A percentile compares a stretch with the other conserved stretches of the same genome.
Conservation (phyloP, 2,797 vertebrate genomes). For the Darevskia mixta region DNA sequence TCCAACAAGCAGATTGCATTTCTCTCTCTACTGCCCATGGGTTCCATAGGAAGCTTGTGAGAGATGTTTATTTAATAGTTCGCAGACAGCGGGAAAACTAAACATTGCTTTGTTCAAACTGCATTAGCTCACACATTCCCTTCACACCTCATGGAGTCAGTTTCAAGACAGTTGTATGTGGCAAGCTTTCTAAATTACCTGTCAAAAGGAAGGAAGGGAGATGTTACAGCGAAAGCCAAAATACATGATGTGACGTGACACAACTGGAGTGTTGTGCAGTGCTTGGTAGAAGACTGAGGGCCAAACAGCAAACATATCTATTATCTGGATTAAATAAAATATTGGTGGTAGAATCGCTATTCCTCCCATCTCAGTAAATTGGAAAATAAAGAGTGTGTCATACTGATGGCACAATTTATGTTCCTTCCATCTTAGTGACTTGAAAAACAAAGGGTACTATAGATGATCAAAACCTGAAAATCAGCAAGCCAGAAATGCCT, state of each 20-base stretch:
- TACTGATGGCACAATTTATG: neutral
- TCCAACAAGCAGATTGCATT: neutral
- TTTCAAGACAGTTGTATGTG: conserved; percentile 49
- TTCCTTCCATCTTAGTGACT: neutral
- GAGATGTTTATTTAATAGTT: conserved; percentile 37
- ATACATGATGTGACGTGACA: conserved; percentile 51
- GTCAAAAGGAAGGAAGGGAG: conserved; percentile 59
- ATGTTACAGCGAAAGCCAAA: conserved; percentile 47
- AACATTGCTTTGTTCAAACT: conserved; percentile 40
- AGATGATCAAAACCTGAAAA: conserved; percentile 9
- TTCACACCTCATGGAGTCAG: conserved; percentile 49
- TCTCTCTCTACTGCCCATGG: neutral
- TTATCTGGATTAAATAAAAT: conserved; percentile 51
- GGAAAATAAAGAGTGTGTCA: neutral
- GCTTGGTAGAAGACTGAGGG: conserved; percentile 53
- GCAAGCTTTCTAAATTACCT: conserved; percentile 69
- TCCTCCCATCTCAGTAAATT: conserved; percentile 31
- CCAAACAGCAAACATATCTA: conserved; percentile 30
- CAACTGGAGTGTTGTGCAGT: conserved; percentile 17
- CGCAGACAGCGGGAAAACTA: neutral
- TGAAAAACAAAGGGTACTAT: neutral
- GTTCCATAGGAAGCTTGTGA: conserved; percentile 19
- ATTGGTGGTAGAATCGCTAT: conserved; percentile 35
- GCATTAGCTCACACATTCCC: conserved; percentile 40
- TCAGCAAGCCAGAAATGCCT: neutral